These are phyloP conservation scores for Perca schrenkii DNA, from an alignment of 2,113 vertebrate species.

Conservation along the genomic window DNA sequence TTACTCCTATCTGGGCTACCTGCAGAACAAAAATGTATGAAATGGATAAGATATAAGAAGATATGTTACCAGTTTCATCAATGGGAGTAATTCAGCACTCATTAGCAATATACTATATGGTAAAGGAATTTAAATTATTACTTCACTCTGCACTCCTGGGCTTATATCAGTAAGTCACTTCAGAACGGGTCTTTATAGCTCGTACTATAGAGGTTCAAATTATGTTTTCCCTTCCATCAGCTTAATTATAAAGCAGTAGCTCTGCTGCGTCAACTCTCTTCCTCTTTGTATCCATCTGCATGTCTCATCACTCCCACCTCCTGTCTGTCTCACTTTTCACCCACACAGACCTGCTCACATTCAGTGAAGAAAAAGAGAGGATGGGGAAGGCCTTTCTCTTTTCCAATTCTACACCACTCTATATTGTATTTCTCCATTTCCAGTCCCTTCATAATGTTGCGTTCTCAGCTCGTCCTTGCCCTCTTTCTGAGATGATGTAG, in stretches of 20 bases:
- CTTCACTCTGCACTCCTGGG: conserved; percentile 17
- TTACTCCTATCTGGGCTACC: neutral
- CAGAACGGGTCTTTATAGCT: conserved; percentile 23
- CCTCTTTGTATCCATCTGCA: conserved; percentile 47
- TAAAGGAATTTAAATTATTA: conserved; percentile 38
- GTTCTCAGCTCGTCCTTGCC: neutral
- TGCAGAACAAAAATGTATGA: conserved; percentile 6
- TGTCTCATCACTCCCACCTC: conserved; percentile 56
- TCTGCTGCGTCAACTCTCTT: conserved; percentile 25
- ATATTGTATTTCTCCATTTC: conserved; percentile 1
- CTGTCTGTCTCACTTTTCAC: conserved; percentile 60
- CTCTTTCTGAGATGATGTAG: conserved; percentile 14
- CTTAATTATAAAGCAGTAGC: conserved; percentile 36
- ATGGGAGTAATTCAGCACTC: conserved; percentile 22
- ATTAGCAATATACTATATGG: conserved; percentile 38
- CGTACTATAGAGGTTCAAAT: conserved; percentile 21
- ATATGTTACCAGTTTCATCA: conserved; percentile 17
- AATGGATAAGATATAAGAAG: neutral
- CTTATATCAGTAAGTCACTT: conserved; percentile 6
- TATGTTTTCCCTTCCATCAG: conserved; percentile 6
- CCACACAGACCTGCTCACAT: conserved; percentile 55
- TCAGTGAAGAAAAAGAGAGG: conserved; percentile 28
- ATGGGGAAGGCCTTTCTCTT: conserved; percentile 1
- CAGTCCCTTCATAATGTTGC: neutral
- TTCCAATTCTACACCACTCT: neutral